phyloP scores from a whole-genome alignment of 2,888 invertebrate species.

The Drosophila parthenogenetica region DNA sequence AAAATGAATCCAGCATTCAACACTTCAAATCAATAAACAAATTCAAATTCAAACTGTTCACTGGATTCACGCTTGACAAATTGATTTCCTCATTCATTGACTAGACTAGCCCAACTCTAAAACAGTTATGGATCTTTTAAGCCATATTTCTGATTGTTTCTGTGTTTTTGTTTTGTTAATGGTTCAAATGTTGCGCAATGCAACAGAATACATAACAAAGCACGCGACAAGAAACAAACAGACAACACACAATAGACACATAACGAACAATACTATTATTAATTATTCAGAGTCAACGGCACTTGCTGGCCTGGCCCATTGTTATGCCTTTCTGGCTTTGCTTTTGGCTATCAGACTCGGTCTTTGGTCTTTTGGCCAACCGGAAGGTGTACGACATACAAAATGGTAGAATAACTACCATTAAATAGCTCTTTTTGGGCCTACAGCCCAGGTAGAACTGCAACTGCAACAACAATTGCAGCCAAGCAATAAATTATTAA shows the following conservation, averaged over 20 bases:
- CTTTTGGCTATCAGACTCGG: slow-evolving; percentile 22
- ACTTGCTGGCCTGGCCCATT: slow-evolving; percentile 63
- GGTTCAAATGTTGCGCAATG: slow-evolving; percentile 60
- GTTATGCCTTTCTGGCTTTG: slow-evolving; percentile 24
- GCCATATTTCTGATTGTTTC: slow-evolving; percentile 24
- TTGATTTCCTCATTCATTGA: slow-evolving; percentile 33
- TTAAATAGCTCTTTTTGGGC: slow-evolving; percentile 31
- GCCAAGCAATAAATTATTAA: slow-evolving; percentile 22
- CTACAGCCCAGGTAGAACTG: slow-evolving; percentile 15
- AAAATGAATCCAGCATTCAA: slow-evolving; percentile 11
- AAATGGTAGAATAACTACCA: slow-evolving; percentile 51
- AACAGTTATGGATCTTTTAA: slow-evolving; percentile 52
- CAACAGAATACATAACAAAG: slow-evolving; percentile 73
- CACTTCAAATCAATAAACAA: slow-evolving; percentile 7
- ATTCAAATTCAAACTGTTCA: slow-evolving; percentile 3
- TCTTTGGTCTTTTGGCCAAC: slow-evolving; percentile 44
- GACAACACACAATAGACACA: slow-evolving; percentile 61
- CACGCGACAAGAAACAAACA: slow-evolving; percentile 56
- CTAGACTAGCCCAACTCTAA: slow-evolving; percentile 16
- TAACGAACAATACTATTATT: slow-evolving; percentile 68
- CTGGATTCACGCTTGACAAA: slow-evolving; percentile 22
- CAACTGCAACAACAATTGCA: slow-evolving; percentile 20
- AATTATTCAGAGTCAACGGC: slow-evolving; percentile 73
- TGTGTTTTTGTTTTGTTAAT: slow-evolving; percentile 13
- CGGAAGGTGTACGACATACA: slow-evolving; percentile 55